phyloP scores from a whole-genome alignment of 2,888 invertebrate genomes.

The Clepsis dumicolana region DNA sequence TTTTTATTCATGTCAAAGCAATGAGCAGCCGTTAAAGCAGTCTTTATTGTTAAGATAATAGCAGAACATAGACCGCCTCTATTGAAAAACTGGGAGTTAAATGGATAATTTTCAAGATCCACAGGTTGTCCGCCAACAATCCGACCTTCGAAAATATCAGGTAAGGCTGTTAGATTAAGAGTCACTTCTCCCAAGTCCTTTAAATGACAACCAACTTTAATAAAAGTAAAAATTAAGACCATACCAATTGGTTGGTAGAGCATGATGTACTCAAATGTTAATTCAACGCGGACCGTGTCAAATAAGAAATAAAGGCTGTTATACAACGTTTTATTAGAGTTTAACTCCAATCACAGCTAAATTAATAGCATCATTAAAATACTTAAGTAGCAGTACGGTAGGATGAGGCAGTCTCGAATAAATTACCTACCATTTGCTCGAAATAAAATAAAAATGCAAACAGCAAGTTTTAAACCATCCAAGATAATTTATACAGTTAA shows the following conservation, averaged over 20 bases:
- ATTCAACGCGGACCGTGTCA: not conserved
- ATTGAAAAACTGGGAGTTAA: conserved; percentile 57
- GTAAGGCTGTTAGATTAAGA: conserved; percentile 45
- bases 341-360: not conserved
- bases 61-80: conserved; percentile 57
- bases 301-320: not conserved
- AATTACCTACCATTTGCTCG: not conserved
- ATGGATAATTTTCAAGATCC: conserved; percentile 51
- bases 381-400: conserved; percentile 1
- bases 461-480: not conserved
- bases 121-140: conserved; percentile 53
- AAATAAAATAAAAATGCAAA: not conserved
- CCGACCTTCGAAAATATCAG: conserved; percentile 45
- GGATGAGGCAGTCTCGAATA: not conserved
- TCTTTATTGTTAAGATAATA: conserved; percentile 54
- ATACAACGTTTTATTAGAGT: not conserved
- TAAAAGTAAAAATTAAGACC: not conserved
- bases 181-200: conserved; percentile 54
- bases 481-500: not conserved
- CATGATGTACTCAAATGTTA: conserved; percentile 12
- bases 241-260: not conserved
- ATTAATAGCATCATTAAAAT: conserved; percentile 9
- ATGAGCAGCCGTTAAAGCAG: conserved; percentile 61
- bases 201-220: conserved; percentile 49
- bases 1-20: conserved; percentile 58